Evolutionary conservation across 2,113 vertebrate species (phyloP).

Genomic region (Pachypanchax playfairii): DNA sequence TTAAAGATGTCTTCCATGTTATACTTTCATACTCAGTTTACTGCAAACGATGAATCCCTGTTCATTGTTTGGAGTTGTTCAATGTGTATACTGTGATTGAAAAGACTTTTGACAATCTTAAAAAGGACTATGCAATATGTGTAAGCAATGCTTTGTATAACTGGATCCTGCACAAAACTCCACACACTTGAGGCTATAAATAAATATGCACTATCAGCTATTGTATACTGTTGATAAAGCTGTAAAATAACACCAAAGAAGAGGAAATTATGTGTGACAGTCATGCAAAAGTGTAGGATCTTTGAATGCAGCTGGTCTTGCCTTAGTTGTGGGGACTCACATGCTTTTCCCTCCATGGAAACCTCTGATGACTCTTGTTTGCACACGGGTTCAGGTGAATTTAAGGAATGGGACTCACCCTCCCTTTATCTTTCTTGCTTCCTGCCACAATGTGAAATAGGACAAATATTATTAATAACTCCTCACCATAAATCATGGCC

Average conservation of each 20-base stretch:
- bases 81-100: slow-evolving; percentile 75
- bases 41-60: slow-evolving; percentile 53
- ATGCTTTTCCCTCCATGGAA: slow-evolving; percentile 55
- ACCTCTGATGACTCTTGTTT: slow-evolving; percentile 62
- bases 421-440: slow-evolving; percentile 46
- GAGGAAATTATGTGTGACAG: slow-evolving; percentile 23
- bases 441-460: slow-evolving; percentile 50
- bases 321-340: slow-evolving; percentile 22
- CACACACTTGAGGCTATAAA: slow-evolving; percentile 51
- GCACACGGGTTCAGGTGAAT: slow-evolving; percentile 73
- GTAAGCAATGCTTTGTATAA: slow-evolving; percentile 51
- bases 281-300: slow-evolving; percentile 40
- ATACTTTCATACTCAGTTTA: slow-evolving; percentile 58
- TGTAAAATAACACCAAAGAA: slow-evolving; percentile 43
- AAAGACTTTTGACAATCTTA: slow-evolving; percentile 79
- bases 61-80: slow-evolving; percentile 50
- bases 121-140: slow-evolving; percentile 76
- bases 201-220: slow-evolving; percentile 53
- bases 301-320: slow-evolving; percentile 26
- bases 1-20: slow-evolving; percentile 79
- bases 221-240: slow-evolving; percentile 34
- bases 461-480: slow-evolving; percentile 65
- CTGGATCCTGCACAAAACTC: slow-evolving; percentile 59
- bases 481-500: slow-evolving; percentile 40
- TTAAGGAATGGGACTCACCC: slow-evolving; percentile 73